Base-by-base conservation (phyloP, 2,888 invertebrate species). In the Amphipoea lucens region DNA sequence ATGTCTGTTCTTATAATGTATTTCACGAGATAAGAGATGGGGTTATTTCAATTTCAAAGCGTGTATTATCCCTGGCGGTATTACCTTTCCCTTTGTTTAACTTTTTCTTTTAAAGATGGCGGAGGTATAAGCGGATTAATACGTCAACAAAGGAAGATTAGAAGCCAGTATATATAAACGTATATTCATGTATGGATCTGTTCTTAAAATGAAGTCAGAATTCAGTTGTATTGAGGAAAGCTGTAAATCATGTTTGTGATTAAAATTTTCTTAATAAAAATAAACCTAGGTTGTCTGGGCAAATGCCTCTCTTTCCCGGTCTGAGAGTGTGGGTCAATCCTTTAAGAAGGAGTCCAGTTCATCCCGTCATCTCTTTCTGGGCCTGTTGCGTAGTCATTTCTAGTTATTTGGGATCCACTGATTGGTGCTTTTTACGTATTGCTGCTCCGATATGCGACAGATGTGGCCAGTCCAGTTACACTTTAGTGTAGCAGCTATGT, bases 71-170 rank as follows among this genome's bases (percentile, higher is more conserved):
- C 14, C 36, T 20, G 57, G 11, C 20, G 4, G 57, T 57, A 57
- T 65, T 66, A 81, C 42, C 36, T 4, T 11, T 17, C 20, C n/a
- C 36, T 74, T 40, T 40, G 20, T 20, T 79, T 54, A 48, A 23
- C 66, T n/a, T 82, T 81, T 84, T 76, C 60, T 68, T 62, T 66
- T 40, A n/a, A 79, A 79, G 20, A 84, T 68, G 71, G 71, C 57
- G n/a, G 62, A 6, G 0, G 20, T 42, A 36, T 84, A 82, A 72
- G 81, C 29, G 81, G 85, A 82, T 82, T 82, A 79, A 51, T 82
- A 62, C 62, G 62, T 63, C 62, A n/a, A 83, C 45, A 40, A 20
- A 79, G 36, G 40, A 63, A 29, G 62, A 82, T 82, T 45, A 68
- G 23, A 75, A 81, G 40, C 62, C 68, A n/a, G 29, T 68, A 20